Percentiles rank a stretch among this genome's conserved stretches.
phyloP scores from a whole-genome alignment of 2,888 invertebrate species.

The Lissocephala sabroskyi region DNA sequence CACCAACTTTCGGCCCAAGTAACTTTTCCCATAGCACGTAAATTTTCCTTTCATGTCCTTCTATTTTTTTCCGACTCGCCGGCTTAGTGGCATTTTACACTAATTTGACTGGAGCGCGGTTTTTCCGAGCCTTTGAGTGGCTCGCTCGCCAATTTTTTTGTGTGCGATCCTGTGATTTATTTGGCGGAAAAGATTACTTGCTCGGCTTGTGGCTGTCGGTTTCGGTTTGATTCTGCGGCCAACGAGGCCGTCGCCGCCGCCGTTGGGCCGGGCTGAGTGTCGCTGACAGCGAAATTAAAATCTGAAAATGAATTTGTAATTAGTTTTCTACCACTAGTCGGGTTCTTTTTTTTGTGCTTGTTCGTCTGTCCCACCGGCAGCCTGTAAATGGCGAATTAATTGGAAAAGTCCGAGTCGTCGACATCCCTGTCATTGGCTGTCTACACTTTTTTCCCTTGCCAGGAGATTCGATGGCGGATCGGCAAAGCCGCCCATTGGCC shows the following conservation, averaged over 20 bases:
- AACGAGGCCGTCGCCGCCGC: background rate
- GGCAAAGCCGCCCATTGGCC: too few relatives aligned
- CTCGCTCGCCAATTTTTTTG: conserved; percentile 21
- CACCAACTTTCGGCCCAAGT: conserved; percentile 49
- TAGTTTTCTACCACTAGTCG: conserved; percentile 62
- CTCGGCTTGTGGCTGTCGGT: conserved; percentile 38
- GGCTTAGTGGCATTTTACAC: conserved; percentile 65
- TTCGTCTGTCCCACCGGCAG: too few relatives aligned
- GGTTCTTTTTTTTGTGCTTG: conserved; percentile 15
- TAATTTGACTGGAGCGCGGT: conserved; percentile 55
- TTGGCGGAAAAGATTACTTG: conserved; percentile 70
- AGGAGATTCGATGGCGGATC: too few relatives aligned
- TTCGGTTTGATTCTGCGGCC: conserved; percentile 27
- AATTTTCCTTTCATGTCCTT: conserved; percentile 46
- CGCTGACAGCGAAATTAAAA: conserved; percentile 68
- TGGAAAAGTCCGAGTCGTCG: conserved; percentile 52
- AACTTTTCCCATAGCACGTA: conserved; percentile 59
- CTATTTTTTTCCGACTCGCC: conserved; percentile 24
- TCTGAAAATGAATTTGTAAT: conserved; percentile 69
- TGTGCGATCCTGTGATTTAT: conserved; percentile 69
- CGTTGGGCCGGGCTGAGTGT: conserved; percentile 22
- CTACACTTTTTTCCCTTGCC: too few relatives aligned
- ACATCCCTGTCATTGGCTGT: conserved; percentile 23
- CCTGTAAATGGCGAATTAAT: conserved; percentile 57
- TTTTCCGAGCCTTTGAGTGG: conserved; percentile 11